phyloP scores from a whole-genome alignment of 2,113 vertebrate genomes.

The Tyrannus savana region DNA sequence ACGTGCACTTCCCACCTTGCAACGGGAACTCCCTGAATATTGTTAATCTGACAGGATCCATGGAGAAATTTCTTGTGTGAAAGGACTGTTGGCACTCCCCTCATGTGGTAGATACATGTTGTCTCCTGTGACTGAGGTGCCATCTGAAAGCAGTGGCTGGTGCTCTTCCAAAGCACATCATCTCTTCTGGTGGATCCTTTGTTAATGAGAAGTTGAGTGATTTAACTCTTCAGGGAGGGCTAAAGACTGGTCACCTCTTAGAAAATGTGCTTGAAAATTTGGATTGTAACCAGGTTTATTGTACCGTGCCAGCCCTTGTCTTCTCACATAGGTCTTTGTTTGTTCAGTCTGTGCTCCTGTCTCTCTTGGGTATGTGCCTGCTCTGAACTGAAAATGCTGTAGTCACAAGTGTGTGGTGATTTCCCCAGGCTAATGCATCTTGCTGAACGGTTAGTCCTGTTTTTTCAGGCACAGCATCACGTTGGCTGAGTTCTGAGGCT shows the following conservation, averaged over 20 bases:
- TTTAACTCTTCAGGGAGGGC: neutral
- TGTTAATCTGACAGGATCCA: neutral
- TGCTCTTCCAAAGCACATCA: neutral
- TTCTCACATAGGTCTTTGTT: neutral
- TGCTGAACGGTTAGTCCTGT: neutral
- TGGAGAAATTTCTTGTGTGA: neutral
- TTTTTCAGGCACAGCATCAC: neutral
- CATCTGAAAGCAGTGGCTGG: neutral
- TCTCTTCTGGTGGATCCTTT: neutral
- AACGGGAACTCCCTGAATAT: neutral
- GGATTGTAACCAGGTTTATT: neutral
- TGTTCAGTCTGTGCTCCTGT: neutral
- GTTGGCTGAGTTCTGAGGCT: neutral
- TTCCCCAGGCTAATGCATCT: neutral
- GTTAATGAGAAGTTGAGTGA: neutral
- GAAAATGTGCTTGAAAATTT: neutral
- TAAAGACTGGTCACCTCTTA: neutral
- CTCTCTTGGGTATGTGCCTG: neutral
- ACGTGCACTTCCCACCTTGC: rapidly evolving
- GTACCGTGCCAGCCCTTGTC: neutral
- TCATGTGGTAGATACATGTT: neutral
- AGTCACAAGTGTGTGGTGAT: neutral
- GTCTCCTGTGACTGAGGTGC: neutral
- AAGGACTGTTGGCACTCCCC: neutral
- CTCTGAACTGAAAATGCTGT: neutral